Conservation (phyloP, 2,113 vertebrate species). For the Camelus dromedarius region DNA sequence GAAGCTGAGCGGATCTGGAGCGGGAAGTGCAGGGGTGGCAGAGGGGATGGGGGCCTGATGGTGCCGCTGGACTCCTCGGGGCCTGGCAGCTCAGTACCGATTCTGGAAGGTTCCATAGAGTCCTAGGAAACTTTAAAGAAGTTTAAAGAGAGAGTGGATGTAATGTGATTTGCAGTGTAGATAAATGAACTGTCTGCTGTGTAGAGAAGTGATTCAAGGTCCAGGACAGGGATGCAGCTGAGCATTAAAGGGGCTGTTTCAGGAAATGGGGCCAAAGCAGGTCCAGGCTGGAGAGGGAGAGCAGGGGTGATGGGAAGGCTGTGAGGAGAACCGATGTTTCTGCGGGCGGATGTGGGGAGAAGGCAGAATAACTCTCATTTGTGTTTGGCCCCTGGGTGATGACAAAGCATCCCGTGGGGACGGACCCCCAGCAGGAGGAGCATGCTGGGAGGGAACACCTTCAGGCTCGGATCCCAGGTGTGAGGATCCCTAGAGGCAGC, state of each 20-base stretch:
- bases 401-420: not conserved
- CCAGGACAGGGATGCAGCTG: no score
- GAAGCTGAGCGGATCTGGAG: not conserved
- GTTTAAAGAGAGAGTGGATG: not conserved
- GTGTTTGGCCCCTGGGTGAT: not conserved
- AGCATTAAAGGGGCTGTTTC: not conserved
- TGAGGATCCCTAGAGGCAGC: not conserved
- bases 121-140: not conserved
- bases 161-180: fast-evolving
- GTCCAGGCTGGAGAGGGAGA: not conserved
- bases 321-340: fast-evolving
- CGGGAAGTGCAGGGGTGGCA: no score
- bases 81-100: no score
- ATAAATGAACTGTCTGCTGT: not conserved
- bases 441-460: not conserved
- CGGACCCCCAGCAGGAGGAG: not conserved
- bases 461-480: not conserved
- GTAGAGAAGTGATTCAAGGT: not conserved
- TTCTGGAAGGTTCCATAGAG: not conserved
- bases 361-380: fast-evolving
- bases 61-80: fast-evolving
- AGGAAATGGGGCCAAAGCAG: not conserved
- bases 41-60: no score
- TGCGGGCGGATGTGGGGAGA: not conserved
- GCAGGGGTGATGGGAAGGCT: not conserved